phyloP scores from a whole-genome alignment of 2,888 invertebrate species.

The Eumerus sabulonum region DNA sequence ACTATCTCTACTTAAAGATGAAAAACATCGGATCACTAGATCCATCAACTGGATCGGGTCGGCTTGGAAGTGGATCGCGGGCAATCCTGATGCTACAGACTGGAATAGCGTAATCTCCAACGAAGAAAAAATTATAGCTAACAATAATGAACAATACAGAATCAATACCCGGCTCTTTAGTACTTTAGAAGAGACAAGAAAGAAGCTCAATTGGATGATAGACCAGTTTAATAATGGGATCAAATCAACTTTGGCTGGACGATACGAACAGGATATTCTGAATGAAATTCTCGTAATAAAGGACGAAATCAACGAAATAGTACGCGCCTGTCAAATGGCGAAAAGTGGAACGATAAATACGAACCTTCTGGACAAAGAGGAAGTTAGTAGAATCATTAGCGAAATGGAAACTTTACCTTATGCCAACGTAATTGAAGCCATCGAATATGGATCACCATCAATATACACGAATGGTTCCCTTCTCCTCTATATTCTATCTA shows the following conservation, averaged over 20 bases:
- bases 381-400: constrained; percentile 34
- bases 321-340: constrained; percentile 43
- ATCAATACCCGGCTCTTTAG: constrained; percentile 36
- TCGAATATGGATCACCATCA: constrained; percentile 52
- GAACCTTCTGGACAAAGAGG: too few species aligned
- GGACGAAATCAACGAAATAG: constrained; percentile 43
- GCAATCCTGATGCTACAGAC: constrained; percentile 31
- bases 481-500: constrained; percentile 42
- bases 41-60: constrained; percentile 55
- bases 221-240: constrained; percentile 18
- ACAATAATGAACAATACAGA: constrained; percentile 53
- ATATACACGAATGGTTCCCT: constrained; percentile 45
- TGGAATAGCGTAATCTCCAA: constrained; percentile 18
- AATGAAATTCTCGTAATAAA: constrained; percentile 26
- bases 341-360: constrained; percentile 46
- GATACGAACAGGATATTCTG: constrained; percentile 19
- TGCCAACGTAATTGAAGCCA: constrained; percentile 51
- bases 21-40: constrained; percentile 9
- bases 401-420: constrained; percentile 56
- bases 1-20: not conserved
- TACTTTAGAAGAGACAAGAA: constrained; percentile 12
- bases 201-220: constrained; percentile 23
- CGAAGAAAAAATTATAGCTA: constrained; percentile 23
- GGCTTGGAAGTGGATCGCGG: constrained; percentile 61
- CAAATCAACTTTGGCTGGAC: not conserved